These are phyloP conservation scores for Alligator sinensis DNA, from an alignment of 2,113 vertebrate species.

Conservation along the genomic window DNA sequence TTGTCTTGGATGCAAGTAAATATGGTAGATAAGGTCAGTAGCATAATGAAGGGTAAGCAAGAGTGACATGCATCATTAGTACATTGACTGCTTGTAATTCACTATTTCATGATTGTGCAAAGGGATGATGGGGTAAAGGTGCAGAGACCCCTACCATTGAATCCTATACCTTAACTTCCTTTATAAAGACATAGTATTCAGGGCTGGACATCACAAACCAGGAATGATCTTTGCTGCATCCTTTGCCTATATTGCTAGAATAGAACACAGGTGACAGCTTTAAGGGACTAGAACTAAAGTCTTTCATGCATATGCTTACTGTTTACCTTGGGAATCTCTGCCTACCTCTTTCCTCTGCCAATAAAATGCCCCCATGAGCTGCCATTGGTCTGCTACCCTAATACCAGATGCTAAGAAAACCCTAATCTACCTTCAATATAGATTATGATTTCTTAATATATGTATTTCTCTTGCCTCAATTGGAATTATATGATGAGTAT, in stretches of 20 bases:
- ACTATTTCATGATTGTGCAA: not conserved
- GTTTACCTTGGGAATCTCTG: not conserved
- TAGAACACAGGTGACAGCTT: not conserved
- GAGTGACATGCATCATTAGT: not conserved
- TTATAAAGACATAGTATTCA: not conserved
- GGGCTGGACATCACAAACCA: not conserved
- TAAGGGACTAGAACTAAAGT: not conserved
- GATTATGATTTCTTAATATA: slow-evolving; percentile 21
- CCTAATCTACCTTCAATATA: not conserved
- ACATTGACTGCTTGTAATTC: not conserved
- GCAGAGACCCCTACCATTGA: not conserved
- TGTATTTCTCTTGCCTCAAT: slow-evolving; percentile 38
- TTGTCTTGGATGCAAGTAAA: too few species aligned
- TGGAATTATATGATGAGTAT: slow-evolving; percentile 72
- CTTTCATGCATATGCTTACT: not conserved
- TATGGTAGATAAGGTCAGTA: too few species aligned
- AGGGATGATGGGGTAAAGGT: not conserved
- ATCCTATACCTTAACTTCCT: not conserved
- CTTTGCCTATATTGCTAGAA: not conserved
- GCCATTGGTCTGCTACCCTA: not conserved
- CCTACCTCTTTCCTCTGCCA: not conserved
- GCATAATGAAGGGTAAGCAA: too few species aligned
- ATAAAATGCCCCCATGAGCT: not conserved
- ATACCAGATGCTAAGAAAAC: not conserved
- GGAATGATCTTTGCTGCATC: not conserved